Percentiles rank a stretch among this genome's conserved stretches.
phyloP scores from a whole-genome alignment of 2,888 invertebrate genomes.

The Volucella zonaria region DNA sequence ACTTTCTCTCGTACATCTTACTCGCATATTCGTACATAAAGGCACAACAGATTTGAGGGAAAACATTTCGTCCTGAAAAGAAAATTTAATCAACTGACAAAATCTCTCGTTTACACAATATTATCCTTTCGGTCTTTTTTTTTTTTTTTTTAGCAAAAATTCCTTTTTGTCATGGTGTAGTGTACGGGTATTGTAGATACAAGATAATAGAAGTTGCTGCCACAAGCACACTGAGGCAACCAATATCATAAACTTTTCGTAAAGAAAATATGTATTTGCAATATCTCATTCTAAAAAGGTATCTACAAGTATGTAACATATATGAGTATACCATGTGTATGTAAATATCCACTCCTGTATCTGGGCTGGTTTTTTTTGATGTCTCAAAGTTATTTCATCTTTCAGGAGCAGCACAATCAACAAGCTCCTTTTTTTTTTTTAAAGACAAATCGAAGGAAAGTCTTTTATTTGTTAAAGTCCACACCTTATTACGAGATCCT shows the following conservation, averaged over 20 bases:
- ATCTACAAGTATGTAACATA: background rate
- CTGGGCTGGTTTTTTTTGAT: conserved; percentile 3
- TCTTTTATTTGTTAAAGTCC: conserved; percentile 44
- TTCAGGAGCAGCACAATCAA: conserved; percentile 39
- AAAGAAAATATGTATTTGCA: conserved; percentile 19
- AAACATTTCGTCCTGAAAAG: conserved; percentile 27
- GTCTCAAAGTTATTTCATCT: conserved; percentile 41
- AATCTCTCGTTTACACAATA: conserved; percentile 60
- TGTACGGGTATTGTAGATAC: conserved; percentile 3
- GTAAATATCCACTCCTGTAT: background rate
- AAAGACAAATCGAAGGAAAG: conserved; percentile 11
- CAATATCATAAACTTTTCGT: conserved; percentile 28
- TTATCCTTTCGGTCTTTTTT: conserved; percentile 52
- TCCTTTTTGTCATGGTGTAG: conserved; percentile 26
- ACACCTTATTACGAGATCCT: conserved; percentile 18
- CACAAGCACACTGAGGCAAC: conserved; percentile 34
- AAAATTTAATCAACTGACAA: conserved; percentile 69
- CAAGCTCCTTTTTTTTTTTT: conserved; percentile 10
- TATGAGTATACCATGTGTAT: conserved; percentile 32
- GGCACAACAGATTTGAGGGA: conserved; percentile 9
- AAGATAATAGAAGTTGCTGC: conserved; percentile 28
- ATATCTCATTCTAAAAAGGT: conserved; percentile 31
- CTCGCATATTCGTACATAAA: background rate
- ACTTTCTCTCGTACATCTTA: conserved; percentile 8
- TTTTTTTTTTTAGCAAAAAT: conserved; percentile 10